Evolutionary conservation across 30 jellyfish, hydroid and myxozoan genomes (phyloP).

Genomic region (Aurelia aurita complex sp. Pacific): DNA sequence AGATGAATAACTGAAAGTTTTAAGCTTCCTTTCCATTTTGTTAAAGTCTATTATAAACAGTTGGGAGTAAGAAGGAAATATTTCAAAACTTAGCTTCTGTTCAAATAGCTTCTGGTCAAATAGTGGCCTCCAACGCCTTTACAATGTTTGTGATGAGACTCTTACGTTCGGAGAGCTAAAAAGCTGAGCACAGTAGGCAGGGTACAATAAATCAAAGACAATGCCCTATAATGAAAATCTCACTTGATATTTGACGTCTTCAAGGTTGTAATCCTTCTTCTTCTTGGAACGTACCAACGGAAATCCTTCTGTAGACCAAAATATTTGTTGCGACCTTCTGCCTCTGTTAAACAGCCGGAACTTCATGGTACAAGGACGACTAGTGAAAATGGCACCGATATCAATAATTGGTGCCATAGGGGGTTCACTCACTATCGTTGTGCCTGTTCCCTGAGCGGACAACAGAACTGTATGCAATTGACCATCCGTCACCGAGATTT

Average conservation of each 20-base stretch:
- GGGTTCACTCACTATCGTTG: conserved; percentile 92
- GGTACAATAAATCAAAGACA: too few species aligned
- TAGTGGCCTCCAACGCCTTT: too few species aligned
- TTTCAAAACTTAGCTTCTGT: too few species aligned
- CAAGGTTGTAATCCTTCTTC: conserved; percentile 68
- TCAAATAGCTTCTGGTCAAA: too few species aligned
- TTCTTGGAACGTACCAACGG: conserved; percentile 71
- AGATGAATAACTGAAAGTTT: too few species aligned
- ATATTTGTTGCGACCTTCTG: conserved; percentile 89
- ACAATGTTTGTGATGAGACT: too few species aligned
- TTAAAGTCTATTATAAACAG: too few species aligned
- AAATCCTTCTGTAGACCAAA: conserved; percentile 97
- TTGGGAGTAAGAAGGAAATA: too few species aligned
- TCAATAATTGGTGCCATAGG: conserved; percentile 78
- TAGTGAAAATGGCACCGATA: conserved; percentile 88
- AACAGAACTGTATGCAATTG: conserved; percentile 67
- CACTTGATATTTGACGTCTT: conserved; percentile 89
- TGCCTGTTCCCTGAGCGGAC: conserved; percentile 91
- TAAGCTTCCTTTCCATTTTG: too few species aligned
- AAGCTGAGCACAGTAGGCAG: too few species aligned
- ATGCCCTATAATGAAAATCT: background rate
- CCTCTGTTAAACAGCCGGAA: conserved; percentile 86
- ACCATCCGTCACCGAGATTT: conserved; percentile 66
- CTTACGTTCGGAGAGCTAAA: too few species aligned
- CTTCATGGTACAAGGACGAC: conserved; percentile 58